phyloP scores from a whole-genome alignment of 2,888 invertebrate genomes.

The Nomada flava region DNA sequence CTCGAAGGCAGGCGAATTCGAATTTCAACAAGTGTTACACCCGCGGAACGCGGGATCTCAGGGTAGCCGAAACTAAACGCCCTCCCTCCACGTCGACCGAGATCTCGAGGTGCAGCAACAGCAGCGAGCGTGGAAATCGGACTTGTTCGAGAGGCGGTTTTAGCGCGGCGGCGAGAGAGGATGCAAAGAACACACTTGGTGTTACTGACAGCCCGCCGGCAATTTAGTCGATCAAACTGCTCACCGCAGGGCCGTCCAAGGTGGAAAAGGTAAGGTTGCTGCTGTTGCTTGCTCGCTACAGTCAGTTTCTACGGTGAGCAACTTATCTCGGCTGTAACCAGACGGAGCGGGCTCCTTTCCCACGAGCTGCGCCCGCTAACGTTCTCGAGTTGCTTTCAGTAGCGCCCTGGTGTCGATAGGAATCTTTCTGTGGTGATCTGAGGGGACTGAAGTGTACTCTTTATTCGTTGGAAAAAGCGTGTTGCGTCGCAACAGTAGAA shows the following conservation, averaged over 20 bases:
- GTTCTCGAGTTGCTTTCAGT: background rate
- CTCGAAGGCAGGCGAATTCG: slow-evolving; percentile 26
- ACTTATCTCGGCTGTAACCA: slow-evolving; percentile 26
- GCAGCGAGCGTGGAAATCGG: slow-evolving; percentile 53
- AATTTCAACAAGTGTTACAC: slow-evolving; percentile 13
- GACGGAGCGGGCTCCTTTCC: slow-evolving; percentile 62
- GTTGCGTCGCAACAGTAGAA: too few relatives aligned
- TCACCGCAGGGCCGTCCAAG: slow-evolving; percentile 64
- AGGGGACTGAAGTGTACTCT: too few relatives aligned
- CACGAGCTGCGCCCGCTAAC: slow-evolving; percentile 58
- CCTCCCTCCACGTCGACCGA: background rate
- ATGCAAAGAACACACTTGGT: slow-evolving; percentile 64
- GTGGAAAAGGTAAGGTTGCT: slow-evolving; percentile 51
- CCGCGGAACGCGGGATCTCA: slow-evolving; percentile 29
- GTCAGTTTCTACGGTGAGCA: slow-evolving; percentile 10
- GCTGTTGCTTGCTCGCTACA: slow-evolving; percentile 11
- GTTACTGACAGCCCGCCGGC: slow-evolving; percentile 65
- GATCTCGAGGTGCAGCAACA: background rate
- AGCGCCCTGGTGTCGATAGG: background rate
- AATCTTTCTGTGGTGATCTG: too few relatives aligned
- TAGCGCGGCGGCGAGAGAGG: slow-evolving; percentile 46
- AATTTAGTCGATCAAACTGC: slow-evolving; percentile 71
- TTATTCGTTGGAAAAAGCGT: too few relatives aligned
- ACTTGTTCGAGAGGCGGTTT: slow-evolving; percentile 59
- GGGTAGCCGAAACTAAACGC: slow-evolving; percentile 1